phyloP scores from a whole-genome alignment of 2,888 invertebrate genomes.

The Rhimphoctona megacephalus region DNA sequence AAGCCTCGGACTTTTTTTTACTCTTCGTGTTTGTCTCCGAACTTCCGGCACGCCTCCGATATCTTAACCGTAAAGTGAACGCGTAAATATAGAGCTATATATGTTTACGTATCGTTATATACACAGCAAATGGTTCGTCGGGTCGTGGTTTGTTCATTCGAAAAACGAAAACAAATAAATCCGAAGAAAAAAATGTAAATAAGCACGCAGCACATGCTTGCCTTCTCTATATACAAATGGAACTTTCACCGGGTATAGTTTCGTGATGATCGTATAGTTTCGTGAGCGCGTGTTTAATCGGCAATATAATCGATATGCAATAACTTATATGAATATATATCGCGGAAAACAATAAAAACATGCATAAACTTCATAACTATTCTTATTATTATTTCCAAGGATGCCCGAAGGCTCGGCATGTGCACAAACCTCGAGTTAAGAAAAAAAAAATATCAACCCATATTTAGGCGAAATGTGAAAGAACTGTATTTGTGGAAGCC shows the following conservation, averaged over 20 bases:
- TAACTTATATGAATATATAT: neutral
- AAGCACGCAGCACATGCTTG: constrained; percentile 40
- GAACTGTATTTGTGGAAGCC: neutral
- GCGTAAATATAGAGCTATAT: too few relatives aligned
- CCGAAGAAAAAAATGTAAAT: neutral
- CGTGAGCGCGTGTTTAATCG: constrained; percentile 36
- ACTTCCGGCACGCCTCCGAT: constrained; percentile 45
- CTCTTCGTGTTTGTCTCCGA: constrained; percentile 20
- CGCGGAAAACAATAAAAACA: neutral
- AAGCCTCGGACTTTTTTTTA: constrained; percentile 4
- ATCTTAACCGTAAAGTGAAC: constrained; percentile 11
- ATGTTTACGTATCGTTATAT: neutral
- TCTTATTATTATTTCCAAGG: neutral
- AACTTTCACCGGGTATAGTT: constrained; percentile 66
- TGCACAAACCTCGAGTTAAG: neutral
- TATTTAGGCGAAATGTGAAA: neutral
- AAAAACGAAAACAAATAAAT: constrained; percentile 27
- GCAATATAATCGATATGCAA: constrained; percentile 19
- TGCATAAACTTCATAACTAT: neutral
- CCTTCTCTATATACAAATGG: constrained; percentile 56
- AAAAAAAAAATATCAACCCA: neutral
- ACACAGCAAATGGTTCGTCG: constrained; percentile 13
- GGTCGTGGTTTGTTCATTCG: constrained; percentile 6
- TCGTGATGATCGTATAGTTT: too few relatives aligned
- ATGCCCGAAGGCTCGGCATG: neutral